Conservation (phyloP, 1,140 invertebrate genomes). For the Tachypleus tridentatus region DNA sequence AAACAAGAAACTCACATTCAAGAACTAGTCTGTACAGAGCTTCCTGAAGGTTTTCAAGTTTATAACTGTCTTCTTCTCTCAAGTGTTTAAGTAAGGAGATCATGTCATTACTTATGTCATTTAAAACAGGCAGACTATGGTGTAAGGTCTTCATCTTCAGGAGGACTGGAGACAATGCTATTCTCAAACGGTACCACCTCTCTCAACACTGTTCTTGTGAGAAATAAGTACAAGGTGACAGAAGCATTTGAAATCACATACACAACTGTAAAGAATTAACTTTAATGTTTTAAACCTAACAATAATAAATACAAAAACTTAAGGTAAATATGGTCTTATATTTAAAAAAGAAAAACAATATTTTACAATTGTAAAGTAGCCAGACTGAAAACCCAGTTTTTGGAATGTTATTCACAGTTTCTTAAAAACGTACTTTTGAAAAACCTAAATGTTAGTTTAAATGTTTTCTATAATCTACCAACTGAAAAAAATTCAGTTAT, state of each 20-base stretch:
- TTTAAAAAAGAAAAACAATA: too few relatives aligned
- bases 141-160: slow-evolving; percentile 12
- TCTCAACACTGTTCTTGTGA: slow-evolving; percentile 29
- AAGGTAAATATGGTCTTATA: too few relatives aligned
- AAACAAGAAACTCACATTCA: slow-evolving; percentile 54
- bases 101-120: slow-evolving; percentile 23
- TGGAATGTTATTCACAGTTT: too few relatives aligned
- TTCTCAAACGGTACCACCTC: slow-evolving; percentile 33
- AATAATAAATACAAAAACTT: too few relatives aligned
- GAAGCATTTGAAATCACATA: neutral
- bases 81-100: slow-evolving; percentile 12
- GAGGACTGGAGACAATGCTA: slow-evolving; percentile 19
- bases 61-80: slow-evolving; percentile 1
- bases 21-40: slow-evolving; percentile 69
- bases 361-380: too few relatives aligned
- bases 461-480: too few relatives aligned
- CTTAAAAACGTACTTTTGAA: too few relatives aligned
- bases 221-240: slow-evolving; percentile 4
- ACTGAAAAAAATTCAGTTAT: too few relatives aligned
- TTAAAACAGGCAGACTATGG: slow-evolving; percentile 10
- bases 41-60: slow-evolving; percentile 21
- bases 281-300: too few relatives aligned
- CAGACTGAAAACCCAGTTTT: too few relatives aligned
- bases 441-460: too few relatives aligned
- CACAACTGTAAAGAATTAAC: too few relatives aligned